These are phyloP conservation scores for Cyclura pinguis DNA, from an alignment of 2,797 vertebrate species.

Conservation along the genomic window DNA sequence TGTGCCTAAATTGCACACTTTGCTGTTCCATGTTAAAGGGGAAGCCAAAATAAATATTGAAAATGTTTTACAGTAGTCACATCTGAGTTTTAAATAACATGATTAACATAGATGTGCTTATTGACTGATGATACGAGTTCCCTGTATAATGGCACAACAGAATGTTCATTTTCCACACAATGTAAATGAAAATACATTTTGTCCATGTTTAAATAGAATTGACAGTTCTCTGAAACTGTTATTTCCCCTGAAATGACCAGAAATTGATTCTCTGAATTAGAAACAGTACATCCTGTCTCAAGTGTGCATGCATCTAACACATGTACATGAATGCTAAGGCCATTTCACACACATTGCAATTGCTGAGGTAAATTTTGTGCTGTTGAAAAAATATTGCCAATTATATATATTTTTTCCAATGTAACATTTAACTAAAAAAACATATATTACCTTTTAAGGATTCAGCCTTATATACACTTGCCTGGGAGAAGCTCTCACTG, in stretches of 20 bases:
- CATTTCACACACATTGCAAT: not conserved
- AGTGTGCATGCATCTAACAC: not conserved
- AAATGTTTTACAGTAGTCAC: not conserved
- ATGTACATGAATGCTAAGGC: not conserved
- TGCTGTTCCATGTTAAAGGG: not conserved
- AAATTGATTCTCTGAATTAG: not conserved
- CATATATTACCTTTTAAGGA: not conserved
- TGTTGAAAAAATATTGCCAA: no score
- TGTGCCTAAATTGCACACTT: not conserved
- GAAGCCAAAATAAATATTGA: constrained; percentile 8
- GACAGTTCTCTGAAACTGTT: not conserved
- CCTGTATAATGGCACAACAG: no score
- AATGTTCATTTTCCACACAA: not conserved
- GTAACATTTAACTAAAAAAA: not conserved
- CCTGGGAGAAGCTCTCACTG: not conserved
- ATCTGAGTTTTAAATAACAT: not conserved
- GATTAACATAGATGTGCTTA: not conserved
- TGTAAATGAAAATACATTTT: not conserved
- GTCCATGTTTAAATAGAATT: not conserved
- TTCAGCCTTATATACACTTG: not conserved
- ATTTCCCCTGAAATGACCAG: no score
- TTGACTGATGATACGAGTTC: not conserved
- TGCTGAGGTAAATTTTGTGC: not conserved
- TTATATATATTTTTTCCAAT: not conserved
- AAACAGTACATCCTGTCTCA: not conserved